phyloP scores from a whole-genome alignment of 2,797 vertebrate species.

The Coregonus suidteri region DNA sequence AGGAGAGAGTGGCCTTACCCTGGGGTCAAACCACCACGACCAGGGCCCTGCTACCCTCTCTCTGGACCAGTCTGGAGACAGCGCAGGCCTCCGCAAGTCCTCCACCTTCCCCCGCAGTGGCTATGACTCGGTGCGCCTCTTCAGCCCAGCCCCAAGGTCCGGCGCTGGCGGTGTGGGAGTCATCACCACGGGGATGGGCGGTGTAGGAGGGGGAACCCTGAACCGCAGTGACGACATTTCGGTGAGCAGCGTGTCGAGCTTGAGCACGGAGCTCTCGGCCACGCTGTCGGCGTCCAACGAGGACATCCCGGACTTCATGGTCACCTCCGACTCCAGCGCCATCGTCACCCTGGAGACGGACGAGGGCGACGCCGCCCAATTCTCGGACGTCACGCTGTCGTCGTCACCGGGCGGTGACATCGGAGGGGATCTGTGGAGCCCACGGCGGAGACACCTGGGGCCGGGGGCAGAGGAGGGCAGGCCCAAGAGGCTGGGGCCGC shows the following conservation, averaged over 20 bases:
- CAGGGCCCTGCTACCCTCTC: constrained; percentile 69
- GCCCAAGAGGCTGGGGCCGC: constrained; percentile 77
- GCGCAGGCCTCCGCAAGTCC: constrained; percentile 73
- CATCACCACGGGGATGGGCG: neutral
- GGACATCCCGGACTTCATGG: constrained; percentile 87
- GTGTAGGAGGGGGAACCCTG: constrained; percentile 49
- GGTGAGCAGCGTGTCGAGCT: constrained; percentile 88
- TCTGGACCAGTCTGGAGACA: constrained; percentile 65
- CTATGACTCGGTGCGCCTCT: constrained; percentile 71
- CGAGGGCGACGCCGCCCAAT: constrained; percentile 68
- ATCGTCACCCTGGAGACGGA: constrained; percentile 89
- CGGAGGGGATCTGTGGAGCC: constrained; percentile 50
- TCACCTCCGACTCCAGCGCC: constrained; percentile 90
- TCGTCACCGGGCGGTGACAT: constrained; percentile 51
- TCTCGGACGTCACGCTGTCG: constrained; percentile 79
- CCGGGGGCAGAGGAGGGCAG: constrained; percentile 64
- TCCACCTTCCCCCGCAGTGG: constrained; percentile 89
- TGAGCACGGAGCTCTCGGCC: constrained; percentile 89
- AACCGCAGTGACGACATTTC: constrained; percentile 87
- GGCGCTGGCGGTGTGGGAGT: constrained; percentile 16
- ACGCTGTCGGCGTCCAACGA: constrained; percentile 86
- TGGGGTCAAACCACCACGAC: constrained; percentile 43
- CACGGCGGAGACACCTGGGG: constrained; percentile 12
- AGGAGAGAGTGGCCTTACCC: constrained; percentile 62
- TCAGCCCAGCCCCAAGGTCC: constrained; percentile 67